These are phyloP conservation scores for Delichon dasypus DNA, from an alignment of 2,797 vertebrate genomes.

Conservation along the genomic window DNA sequence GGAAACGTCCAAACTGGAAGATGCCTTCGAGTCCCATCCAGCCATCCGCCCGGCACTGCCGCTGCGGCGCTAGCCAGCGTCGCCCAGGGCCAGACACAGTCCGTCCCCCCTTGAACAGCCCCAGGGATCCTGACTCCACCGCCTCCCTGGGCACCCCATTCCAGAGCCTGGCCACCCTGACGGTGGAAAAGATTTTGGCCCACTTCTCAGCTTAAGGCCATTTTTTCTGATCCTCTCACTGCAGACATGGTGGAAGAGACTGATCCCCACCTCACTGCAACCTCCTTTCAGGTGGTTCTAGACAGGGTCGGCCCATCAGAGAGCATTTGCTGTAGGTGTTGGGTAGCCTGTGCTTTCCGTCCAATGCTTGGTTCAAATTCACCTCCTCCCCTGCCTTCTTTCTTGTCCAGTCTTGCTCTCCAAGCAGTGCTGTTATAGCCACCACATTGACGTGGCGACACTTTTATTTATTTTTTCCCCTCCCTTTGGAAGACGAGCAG, in stretches of 20 bases:
- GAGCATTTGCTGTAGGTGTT: not conserved
- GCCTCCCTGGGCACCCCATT: fast-evolving
- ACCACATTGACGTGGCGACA: fast-evolving
- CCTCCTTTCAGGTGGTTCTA: not conserved
- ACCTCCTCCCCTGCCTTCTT: fast-evolving
- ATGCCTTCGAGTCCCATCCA: not conserved
- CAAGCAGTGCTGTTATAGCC: fast-evolving
- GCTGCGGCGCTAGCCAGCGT: fast-evolving
- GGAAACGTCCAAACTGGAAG: fast-evolving
- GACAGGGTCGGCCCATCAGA: not conserved
- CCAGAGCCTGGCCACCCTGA: fast-evolving
- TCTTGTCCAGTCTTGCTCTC: fast-evolving
- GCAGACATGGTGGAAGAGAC: not conserved
- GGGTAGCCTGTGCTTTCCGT: not conserved
- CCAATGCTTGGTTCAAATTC: not conserved
- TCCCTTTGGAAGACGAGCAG: not conserved
- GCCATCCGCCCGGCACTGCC: not conserved
- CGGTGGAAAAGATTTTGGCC: not conserved
- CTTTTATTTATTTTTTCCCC: not conserved
- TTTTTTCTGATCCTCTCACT: not conserved
- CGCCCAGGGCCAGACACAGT: not conserved
- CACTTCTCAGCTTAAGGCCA: not conserved
- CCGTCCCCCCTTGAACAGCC: fast-evolving
- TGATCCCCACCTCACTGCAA: fast-evolving
- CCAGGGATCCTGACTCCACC: too few relatives aligned